Conservation (phyloP, 2,888 invertebrate species). For the Diaphora mendica region DNA sequence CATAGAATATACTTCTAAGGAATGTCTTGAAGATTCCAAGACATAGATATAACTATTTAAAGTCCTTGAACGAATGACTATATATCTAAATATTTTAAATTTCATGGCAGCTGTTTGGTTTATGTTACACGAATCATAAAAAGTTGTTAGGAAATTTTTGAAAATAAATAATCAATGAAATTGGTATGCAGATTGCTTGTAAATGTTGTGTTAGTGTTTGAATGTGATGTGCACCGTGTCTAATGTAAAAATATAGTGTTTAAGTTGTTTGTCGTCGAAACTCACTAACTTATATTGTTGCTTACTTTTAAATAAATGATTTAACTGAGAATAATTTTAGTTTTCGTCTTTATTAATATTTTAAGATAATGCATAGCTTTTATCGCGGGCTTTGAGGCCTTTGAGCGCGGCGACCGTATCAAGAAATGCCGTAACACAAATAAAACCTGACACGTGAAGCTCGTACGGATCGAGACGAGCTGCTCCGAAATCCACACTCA, state of each 20-base stretch:
- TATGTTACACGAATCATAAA: neutral
- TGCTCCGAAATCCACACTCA: too few relatives aligned
- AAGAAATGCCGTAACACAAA: too few relatives aligned
- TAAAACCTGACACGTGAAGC: too few relatives aligned
- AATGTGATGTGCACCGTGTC: conserved; percentile 23
- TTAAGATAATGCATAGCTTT: too few relatives aligned
- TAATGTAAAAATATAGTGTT: conserved; percentile 33
- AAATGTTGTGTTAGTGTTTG: conserved; percentile 15
- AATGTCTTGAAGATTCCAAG: neutral
- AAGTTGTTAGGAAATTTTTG: neutral
- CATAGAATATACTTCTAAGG: neutral
- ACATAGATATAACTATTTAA: too few relatives aligned
- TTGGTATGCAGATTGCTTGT: conserved; percentile 13
- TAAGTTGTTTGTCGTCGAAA: conserved; percentile 16
- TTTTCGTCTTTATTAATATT: too few relatives aligned
- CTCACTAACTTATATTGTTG: conserved; percentile 37
- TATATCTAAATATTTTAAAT: neutral
- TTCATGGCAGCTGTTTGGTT: neutral
- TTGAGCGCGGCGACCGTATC: too few relatives aligned
- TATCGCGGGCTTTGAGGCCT: too few relatives aligned
- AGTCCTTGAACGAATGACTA: neutral
- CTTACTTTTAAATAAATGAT: conserved; percentile 40
- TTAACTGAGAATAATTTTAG: conserved; percentile 3
- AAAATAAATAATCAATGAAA: conserved; percentile 20
- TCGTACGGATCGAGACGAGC: too few relatives aligned